Base-by-base conservation (phyloP, 2,888 invertebrate species). In the Thymelicus sylvestris region DNA sequence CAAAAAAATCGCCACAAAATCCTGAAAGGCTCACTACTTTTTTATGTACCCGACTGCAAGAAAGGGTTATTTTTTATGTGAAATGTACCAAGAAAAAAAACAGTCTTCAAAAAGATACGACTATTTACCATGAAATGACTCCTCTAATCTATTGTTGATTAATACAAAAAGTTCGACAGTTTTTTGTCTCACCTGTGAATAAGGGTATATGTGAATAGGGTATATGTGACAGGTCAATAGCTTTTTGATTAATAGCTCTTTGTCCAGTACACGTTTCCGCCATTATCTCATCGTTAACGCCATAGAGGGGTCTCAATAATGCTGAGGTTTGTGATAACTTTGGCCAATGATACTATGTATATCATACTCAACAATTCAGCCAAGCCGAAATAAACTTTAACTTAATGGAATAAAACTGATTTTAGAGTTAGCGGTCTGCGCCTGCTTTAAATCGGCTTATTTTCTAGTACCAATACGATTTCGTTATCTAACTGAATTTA, bases 181-280 rank as follows among this genome's bases (percentile, higher is more conserved):
- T 57, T 12, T 31, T 44, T 55, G 41, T 66, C 47, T 41, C 52
- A 55, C 55, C 66, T 57, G 39, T 48, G 12, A 7, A 41, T 44
- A 44, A 44, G 12, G 12, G 44, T 10, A 44, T 48, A 31, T 31
- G 31, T 31, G 13, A n/a, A 19, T 0, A n/a, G 7, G 12, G 19
- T 31, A 5, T 31, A 31, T 7, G 66, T 67, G n/a, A 12, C 6
- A n/a, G 60, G 59, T 52, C 52, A 50, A 62, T 62, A 68, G 47
- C 63, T 63, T 68, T 68, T 55, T 68, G 68, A 68, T 68, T 63
- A 63, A 68, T 63, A 63, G 68, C 47, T 47, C 63, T 68, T 63
- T 68, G 68, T 68, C 57, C 62, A 41, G 55, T 57, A 63, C 63
- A 63, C 39, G 68, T 44, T 68, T 62, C 47, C 19, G 13, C 57